Base-by-base conservation (phyloP, 2,113 vertebrate species). In the Esox niger region DNA sequence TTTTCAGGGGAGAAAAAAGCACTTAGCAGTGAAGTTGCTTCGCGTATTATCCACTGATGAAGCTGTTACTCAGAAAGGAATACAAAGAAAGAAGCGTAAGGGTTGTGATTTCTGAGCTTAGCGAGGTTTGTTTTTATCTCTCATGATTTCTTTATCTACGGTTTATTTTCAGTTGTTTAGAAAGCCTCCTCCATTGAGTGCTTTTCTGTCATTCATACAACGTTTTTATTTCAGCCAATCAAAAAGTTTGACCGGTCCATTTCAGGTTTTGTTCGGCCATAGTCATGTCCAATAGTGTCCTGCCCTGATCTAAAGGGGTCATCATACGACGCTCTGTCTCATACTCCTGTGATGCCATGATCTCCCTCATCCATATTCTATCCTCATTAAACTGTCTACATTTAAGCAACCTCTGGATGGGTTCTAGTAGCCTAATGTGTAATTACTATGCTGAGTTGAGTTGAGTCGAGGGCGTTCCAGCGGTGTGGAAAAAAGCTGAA, bases 401-500 rank as follows among this genome's bases (percentile, higher is more conserved):
- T 52, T 63, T 70, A 69, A 65, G 17, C 64, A 74, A 64, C 68
- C 56, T 64, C 46, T 52, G 26, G 68, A 65, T 63, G 71, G 62
- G 64, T 75, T 26, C 6, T 75, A 56, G 71, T 62, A 65, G 64
- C 62, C 70, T 59, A 64, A 73, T 68, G 43, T 61, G 62, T 77
- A 71, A 77, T 77, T 77, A 72, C 56, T 61, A 69, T 66, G 73
- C 55, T 62, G 30, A 11, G 26, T 43, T 46, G 46, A 43, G 38
- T 43, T 43, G 38, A 43, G 38, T 43, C 17, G 38, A 43, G 38
- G 38, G 63, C 63, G 58, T 68, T 78, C 69, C 63, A 66, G 38
- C 59, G 23, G 29, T 64, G 75, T 72, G 75, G 69, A 70, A 73
- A 81, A 78, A 75, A 75, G 65, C 72, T 17, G 15, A 43, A 43